Evolutionary conservation across 2,888 invertebrate species (phyloP).

Genomic region (Nezara viridula): DNA sequence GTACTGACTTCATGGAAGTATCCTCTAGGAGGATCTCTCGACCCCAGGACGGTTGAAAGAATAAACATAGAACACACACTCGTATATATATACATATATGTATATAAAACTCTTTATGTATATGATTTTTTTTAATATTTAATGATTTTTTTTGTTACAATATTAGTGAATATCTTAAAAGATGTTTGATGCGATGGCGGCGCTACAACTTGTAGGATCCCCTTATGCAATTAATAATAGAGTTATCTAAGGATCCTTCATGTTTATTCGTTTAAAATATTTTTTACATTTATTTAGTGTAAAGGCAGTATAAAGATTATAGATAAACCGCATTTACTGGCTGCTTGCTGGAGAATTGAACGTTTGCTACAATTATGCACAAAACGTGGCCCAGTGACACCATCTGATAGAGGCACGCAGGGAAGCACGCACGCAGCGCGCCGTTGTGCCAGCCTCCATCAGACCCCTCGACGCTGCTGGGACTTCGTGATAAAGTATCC

Average conservation of each 20-base stretch:
- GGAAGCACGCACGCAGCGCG: background rate
- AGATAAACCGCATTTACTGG: background rate
- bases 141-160: too few species aligned
- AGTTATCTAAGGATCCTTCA: background rate
- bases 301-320: too few species aligned
- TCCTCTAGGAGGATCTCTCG: too few species aligned
- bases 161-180: too few species aligned
- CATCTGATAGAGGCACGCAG: conserved; percentile 9
- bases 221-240: background rate
- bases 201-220: background rate
- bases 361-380: background rate
- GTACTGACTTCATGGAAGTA: too few species aligned
- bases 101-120: too few species aligned
- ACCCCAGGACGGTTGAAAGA: too few species aligned
- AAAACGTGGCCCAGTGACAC: background rate
- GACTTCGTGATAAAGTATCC: conserved; percentile 4
- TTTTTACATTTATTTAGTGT: background rate
- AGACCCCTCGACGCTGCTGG: background rate
- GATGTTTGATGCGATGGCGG: too few species aligned
- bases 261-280: background rate
- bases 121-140: too few species aligned
- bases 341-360: background rate
- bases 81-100: too few species aligned
- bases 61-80: too few species aligned
- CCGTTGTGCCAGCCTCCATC: background rate